These are phyloP conservation scores for Emydocephalus ijimae DNA, from an alignment of 2,113 vertebrate species.

Conservation along the genomic window DNA sequence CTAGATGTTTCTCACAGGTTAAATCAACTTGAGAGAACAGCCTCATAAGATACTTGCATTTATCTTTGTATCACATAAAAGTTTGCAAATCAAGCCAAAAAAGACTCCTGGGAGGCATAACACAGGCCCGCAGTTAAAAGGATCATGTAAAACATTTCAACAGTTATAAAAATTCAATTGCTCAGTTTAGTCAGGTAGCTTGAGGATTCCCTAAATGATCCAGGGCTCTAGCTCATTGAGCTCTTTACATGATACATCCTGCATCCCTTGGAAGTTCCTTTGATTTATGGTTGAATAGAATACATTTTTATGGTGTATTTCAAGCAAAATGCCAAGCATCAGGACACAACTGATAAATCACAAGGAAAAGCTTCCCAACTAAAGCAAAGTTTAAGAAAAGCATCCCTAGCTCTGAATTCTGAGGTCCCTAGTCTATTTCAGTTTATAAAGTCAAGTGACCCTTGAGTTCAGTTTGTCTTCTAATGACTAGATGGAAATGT, in stretches of 20 bases:
- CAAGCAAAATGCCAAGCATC: conserved; percentile 1
- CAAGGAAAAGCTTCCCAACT: not conserved
- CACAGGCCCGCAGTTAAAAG: not conserved
- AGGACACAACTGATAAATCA: conserved; percentile 23
- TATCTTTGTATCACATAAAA: not conserved
- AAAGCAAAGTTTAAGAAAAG: not conserved
- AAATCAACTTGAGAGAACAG: not conserved
- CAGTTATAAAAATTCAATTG: not conserved
- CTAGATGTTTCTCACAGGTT: not conserved
- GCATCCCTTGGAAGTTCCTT: conserved; percentile 33
- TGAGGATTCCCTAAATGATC: not conserved
- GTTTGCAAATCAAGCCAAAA: conserved; percentile 4
- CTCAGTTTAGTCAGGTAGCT: not conserved
- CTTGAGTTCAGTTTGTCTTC: not conserved
- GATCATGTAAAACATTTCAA: conserved; percentile 11
- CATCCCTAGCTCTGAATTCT: not conserved
- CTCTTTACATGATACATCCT: conserved; percentile 36
- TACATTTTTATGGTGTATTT: conserved; percentile 31
- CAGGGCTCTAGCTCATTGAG: conserved; percentile 30
- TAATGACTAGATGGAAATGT: not conserved
- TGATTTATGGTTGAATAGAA: conserved; percentile 28
- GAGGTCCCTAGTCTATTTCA: not conserved
- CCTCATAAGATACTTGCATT: not conserved
- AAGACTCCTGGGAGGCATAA: not conserved
- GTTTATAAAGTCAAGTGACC: not conserved